Evolutionary conservation across 2,888 invertebrate genomes (phyloP).

Genomic region (Dicranocentrus wangi): DNA sequence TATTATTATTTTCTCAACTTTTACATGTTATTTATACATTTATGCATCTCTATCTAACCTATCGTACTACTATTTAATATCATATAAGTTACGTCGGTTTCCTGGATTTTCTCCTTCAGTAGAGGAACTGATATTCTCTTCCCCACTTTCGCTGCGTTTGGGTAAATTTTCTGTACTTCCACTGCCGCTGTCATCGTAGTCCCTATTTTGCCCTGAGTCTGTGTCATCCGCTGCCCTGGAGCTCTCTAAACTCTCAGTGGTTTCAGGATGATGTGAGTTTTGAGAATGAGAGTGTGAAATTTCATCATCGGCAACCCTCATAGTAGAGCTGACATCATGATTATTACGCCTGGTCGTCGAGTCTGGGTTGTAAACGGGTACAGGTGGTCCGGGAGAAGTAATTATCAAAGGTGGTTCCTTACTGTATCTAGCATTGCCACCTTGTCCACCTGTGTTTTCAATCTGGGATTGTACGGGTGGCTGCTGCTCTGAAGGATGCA

Average conservation of each 20-base stretch:
- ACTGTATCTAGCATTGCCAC: background rate
- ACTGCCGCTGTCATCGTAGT: slow-evolving; percentile 9
- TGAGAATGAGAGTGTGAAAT: background rate
- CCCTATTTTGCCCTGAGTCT: background rate
- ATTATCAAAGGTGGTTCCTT: slow-evolving; percentile 46
- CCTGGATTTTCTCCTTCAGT: slow-evolving; percentile 4
- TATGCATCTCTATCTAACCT: no score
- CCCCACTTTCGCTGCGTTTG: slow-evolving; percentile 1
- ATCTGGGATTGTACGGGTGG: background rate
- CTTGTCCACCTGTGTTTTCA: background rate
- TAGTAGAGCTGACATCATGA: background rate
- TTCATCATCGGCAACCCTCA: background rate
- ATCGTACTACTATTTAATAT: background rate
- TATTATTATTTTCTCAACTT: background rate
- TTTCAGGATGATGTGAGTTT: background rate
- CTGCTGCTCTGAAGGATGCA: slow-evolving; percentile 6
- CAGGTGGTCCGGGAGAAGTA: slow-evolving; percentile 45
- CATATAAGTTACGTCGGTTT: background rate
- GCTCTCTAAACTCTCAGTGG: background rate
- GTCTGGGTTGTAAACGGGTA: background rate
- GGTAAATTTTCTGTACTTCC: background rate
- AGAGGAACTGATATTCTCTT: background rate
- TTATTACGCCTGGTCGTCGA: background rate
- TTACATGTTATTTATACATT: slow-evolving; percentile 8
- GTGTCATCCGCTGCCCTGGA: background rate